Percentiles rank a stretch among this genome's conserved stretches.
Conservation (phyloP, 1,140 invertebrate genomes). For the Drosophila paulistorum region DNA sequence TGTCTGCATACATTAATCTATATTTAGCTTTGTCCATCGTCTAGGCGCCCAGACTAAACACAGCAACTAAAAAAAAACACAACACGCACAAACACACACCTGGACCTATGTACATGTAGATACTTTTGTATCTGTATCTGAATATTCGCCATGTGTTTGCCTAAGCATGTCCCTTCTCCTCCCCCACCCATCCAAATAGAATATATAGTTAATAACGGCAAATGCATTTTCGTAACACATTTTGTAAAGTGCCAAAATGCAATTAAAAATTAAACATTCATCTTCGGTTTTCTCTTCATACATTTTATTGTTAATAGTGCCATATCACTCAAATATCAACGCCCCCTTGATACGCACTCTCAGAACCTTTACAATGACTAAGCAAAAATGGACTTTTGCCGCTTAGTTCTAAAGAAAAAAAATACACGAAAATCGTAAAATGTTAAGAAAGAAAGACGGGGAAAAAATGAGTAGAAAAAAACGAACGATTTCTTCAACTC, state of each 20-base stretch:
- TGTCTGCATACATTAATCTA: conserved; percentile 14
- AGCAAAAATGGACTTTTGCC: conserved; percentile 46
- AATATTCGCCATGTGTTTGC: conserved; percentile 35
- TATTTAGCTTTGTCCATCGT: conserved; percentile 47
- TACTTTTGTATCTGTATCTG: conserved; percentile 43
- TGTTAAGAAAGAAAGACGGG: conserved; percentile 30
- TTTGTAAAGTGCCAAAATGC: conserved; percentile 39
- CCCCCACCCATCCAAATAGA: background rate
- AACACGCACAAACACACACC: conserved; percentile 12
- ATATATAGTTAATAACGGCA: conserved; percentile 10
- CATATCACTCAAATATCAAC: conserved; percentile 77
- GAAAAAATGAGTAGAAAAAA: conserved; percentile 34
- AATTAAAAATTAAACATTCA: conserved; percentile 46
- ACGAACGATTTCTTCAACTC: conserved; percentile 46
- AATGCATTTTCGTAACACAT: conserved; percentile 15
- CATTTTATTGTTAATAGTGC: conserved; percentile 54
- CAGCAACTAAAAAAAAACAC: conserved; percentile 59
- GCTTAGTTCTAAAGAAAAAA: conserved; percentile 64
- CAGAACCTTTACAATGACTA: conserved; percentile 48
- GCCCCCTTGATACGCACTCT: conserved; percentile 63
- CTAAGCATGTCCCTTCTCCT: conserved; percentile 32
- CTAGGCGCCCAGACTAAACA: conserved; percentile 66
- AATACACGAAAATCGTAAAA: conserved; percentile 1
- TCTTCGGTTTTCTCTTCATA: conserved; percentile 5
- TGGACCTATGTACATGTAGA: conserved; percentile 21